Evolutionary conservation across 2,888 invertebrate species (phyloP).

Genomic region (Acronicta aceris): DNA sequence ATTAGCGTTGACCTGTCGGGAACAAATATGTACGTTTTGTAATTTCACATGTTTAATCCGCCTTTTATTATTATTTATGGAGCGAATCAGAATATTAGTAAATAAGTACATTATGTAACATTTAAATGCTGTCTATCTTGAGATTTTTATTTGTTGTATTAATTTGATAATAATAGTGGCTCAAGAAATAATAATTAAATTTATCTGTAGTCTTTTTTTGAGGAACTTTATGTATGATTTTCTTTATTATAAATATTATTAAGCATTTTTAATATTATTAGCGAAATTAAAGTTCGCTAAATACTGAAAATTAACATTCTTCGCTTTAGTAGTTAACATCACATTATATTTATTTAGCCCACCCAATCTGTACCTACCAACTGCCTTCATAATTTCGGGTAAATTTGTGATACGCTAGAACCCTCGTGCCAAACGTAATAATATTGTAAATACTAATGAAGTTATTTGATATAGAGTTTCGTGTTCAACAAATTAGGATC

Average conservation of each 20-base stretch:
- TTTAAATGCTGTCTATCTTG: conserved; percentile 27
- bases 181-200: conserved; percentile 11
- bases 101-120: conserved; percentile 16
- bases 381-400: conserved; percentile 58
- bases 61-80: conserved; percentile 42
- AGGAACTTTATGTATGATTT: too few relatives aligned
- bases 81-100: conserved; percentile 19
- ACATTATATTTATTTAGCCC: not conserved
- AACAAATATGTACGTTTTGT: conserved; percentile 70
- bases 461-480: conserved; percentile 51
- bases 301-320: too few relatives aligned
- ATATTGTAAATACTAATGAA: conserved; percentile 56
- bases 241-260: too few relatives aligned
- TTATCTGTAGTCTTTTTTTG: too few relatives aligned
- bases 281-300: too few relatives aligned
- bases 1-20: conserved; percentile 75
- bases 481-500: conserved; percentile 48
- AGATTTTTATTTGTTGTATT: conserved; percentile 23
- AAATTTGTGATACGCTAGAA: conserved; percentile 64
- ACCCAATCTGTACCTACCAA: conserved; percentile 15
- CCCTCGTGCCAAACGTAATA: conserved; percentile 65
- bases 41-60: conserved; percentile 44
- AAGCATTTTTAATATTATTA: too few relatives aligned
- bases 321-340: not conserved
- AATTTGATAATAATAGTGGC: not conserved